Conservation (phyloP, 1,140 invertebrate genomes). For the Zaprionus davidi region DNA sequence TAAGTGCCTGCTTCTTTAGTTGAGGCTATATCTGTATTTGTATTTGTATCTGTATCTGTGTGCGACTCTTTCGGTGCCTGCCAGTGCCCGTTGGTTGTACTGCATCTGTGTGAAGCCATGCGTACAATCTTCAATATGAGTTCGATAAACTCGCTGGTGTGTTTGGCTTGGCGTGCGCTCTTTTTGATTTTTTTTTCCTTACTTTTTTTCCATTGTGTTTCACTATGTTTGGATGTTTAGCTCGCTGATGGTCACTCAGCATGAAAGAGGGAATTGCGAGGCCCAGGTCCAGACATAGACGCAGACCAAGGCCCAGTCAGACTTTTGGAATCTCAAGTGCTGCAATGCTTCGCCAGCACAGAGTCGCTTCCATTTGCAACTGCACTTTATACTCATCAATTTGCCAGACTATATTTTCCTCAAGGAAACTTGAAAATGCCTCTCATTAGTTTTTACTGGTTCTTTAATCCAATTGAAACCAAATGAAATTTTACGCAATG, state of each 20-base stretch:
- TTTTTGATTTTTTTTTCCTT: conserved; percentile 26
- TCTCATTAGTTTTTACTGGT: conserved; percentile 30
- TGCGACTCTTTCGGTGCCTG: conserved; percentile 17
- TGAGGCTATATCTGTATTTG: conserved; percentile 3
- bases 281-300: conserved; percentile 26
- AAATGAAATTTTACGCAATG: conserved; percentile 15
- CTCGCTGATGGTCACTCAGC: conserved; percentile 72
- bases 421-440: conserved; percentile 17
- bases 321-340: conserved; percentile 70
- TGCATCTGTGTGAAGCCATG: conserved; percentile 72
- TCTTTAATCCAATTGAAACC: conserved; percentile 7
- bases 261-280: conserved; percentile 57
- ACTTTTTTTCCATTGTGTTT: conserved; percentile 32
- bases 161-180: conserved; percentile 79
- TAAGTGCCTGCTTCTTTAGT: conserved; percentile 18
- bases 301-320: conserved; percentile 25
- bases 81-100: background rate
- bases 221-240: conserved; percentile 22
- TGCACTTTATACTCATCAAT: conserved; percentile 63
- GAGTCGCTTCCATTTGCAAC: conserved; percentile 63
- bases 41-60: conserved; percentile 52
- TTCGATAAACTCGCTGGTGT: conserved; percentile 77
- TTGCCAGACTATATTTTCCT: conserved; percentile 29
- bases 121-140: conserved; percentile 83
- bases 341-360: conserved; percentile 47